Percentiles rank a stretch among this genome's conserved stretches.
These are phyloP conservation scores for Peromyscus nudipes DNA, from an alignment of 2,797 vertebrate genomes.

Conservation along the genomic window DNA sequence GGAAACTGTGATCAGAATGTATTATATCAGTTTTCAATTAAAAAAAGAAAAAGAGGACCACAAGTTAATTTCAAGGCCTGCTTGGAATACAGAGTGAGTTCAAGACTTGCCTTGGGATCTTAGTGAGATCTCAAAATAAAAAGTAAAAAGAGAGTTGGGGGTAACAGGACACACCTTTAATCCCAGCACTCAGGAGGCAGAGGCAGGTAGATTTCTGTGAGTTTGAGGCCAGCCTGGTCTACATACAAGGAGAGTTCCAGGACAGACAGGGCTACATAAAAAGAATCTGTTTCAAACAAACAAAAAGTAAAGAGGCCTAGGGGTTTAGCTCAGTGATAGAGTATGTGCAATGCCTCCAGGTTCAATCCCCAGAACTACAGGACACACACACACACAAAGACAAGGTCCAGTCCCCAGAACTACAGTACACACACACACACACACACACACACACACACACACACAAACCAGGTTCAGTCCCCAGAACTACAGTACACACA, in stretches of 20 bases:
- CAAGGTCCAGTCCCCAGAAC: no score
- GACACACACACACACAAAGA: no score
- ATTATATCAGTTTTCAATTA: neutral
- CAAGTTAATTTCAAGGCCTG: neutral
- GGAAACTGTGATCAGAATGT: neutral
- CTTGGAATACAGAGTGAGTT: neutral
- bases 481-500: no score
- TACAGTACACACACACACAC: no score
- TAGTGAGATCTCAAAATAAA: neutral
- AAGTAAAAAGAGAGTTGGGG: neutral
- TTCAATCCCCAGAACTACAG: neutral
- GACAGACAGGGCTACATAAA: neutral
- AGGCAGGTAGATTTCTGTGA: neutral
- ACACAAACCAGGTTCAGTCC: no score
- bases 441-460: no score
- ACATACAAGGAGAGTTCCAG: neutral
- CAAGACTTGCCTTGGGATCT: neutral
- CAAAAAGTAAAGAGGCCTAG: neutral
- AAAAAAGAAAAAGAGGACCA: neutral
- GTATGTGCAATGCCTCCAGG: no score
- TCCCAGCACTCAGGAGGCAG: neutral
- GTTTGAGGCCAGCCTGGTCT: neutral
- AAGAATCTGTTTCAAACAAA: neutral
- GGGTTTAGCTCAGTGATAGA: neutral
- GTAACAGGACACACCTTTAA: neutral